phyloP scores from a whole-genome alignment of 2,113 vertebrate genomes.

The Saccopteryx leptura region DNA sequence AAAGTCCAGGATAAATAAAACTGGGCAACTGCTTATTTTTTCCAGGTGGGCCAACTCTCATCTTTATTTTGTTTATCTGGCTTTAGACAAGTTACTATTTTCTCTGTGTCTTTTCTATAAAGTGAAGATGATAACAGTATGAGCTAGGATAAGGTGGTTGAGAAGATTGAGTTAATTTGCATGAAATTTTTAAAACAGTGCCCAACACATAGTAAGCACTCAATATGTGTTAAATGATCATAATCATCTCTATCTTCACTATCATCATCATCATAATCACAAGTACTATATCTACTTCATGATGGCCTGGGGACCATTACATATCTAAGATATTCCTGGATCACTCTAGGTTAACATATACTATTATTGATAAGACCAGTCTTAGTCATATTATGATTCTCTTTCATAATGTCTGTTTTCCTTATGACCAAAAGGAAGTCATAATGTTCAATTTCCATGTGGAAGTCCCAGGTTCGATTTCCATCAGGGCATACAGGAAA shows the following conservation, averaged over 20 bases:
- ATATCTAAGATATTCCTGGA: not conserved
- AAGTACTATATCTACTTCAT: not conserved
- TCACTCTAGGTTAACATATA: not conserved
- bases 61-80: constrained; percentile 22
- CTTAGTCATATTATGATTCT: not conserved
- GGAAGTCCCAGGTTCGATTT: no score
- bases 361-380: not conserved
- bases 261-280: not conserved
- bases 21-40: not conserved
- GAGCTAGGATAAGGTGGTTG: not conserved
- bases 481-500: no score
- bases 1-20: not conserved
- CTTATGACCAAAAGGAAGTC: not conserved
- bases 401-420: not conserved
- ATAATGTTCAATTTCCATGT: no score
- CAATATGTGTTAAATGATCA: not conserved
- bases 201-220: not conserved
- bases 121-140: not conserved
- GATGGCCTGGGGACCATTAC: not conserved
- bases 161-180: not conserved
- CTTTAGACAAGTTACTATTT: not conserved
- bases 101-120: constrained; percentile 5
- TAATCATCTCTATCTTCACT: not conserved
- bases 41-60: not conserved
- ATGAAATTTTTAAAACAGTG: not conserved